Evolutionary conservation across 2,113 vertebrate species (phyloP), one percentile per base, ranked within the genome.

Genomic region (Prunella himalayana): DNA sequence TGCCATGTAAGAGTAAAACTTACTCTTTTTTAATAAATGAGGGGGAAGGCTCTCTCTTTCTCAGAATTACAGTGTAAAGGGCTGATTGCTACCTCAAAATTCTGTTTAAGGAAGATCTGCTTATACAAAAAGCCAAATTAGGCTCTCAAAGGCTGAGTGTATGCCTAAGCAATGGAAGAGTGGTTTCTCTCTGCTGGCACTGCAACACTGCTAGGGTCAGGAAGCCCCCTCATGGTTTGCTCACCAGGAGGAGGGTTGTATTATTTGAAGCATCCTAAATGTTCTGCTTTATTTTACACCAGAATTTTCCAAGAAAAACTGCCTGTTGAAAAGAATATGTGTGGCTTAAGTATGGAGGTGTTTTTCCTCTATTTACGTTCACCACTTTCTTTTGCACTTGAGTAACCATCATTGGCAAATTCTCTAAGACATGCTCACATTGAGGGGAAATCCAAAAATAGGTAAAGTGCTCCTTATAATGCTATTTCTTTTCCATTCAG

Each of bases 171-270:
- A 96, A 93, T 3, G 95, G 95, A 97, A 96, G 90, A 97, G 79
- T 35, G 75, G 89, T 89, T 97, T 96, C 83, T 91, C 80, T 93
- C 91, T 96, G 91, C 97, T 96, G 94, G 92, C 85, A 83, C 89
- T 91, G 82, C 90, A 97, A 88, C 86, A 79, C 85, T 89, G 82
- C 71, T 81, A 94, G 86, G 95, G 95, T 95, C 94, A 97, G 90
- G 90, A 94, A 97, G 94, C 87, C 95, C 91, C 93, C 89, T 96
- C 88, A 96, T 88, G 91, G 90, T 90, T 94, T 96, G 94, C 94
- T 94, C 93, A 85, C 84, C 93, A 92, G 96, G 92, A 96, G 93
- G 35, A 95, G 81, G 54, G 86, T 63, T 95, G 77, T 96, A 94
- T 88, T 94, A 95, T 94, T 80, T 93, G 91, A 96, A 96, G 94